These are phyloP conservation scores for Brachyalestes nurse DNA, from an alignment of 2,797 vertebrate species.

Conservation along the genomic window DNA sequence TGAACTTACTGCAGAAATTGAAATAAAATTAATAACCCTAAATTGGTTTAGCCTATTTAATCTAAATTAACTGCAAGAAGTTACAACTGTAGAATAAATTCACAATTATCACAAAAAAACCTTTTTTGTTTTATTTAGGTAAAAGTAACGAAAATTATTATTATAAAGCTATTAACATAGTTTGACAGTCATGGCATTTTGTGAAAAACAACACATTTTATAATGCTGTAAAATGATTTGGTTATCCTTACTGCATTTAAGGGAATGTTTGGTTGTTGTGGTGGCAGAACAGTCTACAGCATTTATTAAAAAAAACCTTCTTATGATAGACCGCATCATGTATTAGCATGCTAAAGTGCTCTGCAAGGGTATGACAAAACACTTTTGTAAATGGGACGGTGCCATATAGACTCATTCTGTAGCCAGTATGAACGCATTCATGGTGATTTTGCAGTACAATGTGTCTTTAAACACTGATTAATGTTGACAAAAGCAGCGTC, in stretches of 20 bases:
- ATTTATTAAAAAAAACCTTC: neutral
- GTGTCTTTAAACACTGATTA: neutral
- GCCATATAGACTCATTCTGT: constrained; percentile 3
- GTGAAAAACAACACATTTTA: constrained; percentile 15
- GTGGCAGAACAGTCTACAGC: neutral
- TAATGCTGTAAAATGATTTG: neutral
- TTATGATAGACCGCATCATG: neutral
- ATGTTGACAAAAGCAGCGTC: constrained; percentile 14
- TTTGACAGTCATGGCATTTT: constrained; percentile 17
- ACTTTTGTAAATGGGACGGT: neutral
- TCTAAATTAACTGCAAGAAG: neutral
- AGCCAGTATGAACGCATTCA: neutral
- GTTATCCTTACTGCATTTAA: neutral
- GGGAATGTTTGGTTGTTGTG: neutral
- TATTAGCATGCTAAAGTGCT: constrained; percentile 29
- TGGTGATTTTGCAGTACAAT: neutral
- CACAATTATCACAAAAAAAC: neutral
- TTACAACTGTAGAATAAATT: neutral
- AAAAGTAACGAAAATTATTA: constrained; percentile 35
- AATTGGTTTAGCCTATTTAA: neutral
- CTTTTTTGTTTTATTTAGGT: constrained; percentile 38
- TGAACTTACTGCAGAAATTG: neutral
- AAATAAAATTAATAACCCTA: neutral
- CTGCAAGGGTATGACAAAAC: neutral
- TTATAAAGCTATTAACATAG: constrained; percentile 32